Base-by-base conservation (phyloP, 1,140 invertebrate genomes). In the Anoplophora glabripennis region DNA sequence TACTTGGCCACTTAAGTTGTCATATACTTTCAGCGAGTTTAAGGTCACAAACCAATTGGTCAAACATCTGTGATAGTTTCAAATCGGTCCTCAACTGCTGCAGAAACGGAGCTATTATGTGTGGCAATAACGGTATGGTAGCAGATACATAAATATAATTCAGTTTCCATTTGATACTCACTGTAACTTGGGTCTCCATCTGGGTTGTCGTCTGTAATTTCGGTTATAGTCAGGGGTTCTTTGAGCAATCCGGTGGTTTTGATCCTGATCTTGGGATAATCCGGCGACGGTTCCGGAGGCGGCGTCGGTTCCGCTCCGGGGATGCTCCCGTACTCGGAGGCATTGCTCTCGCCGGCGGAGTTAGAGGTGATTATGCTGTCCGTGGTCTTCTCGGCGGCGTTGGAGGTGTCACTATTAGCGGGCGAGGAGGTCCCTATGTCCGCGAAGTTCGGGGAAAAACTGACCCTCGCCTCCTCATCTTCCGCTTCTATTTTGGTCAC, bases 201-300 rank as follows among this genome's bases (percentile, higher is more conserved):
- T 2, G 69, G 64, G 57, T 72, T 68, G 36, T 72, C 70, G 57
- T 72, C 70, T 0, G 67, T 72, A 36, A 73, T 73, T 59, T 73
- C 72, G 8, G 70, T 73, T 18, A 73, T 72, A 37, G 70, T 72
- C 3, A 60, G 55, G 1, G 72, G 58, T 56, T 73, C 72, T 55
- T 72, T 72, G 3, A 73, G 64, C 37, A 73, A 55, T 35, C 72
- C 72, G 3, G 70, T 72, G 7, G 70, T 71, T 51, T 72, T 73
- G 11, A 73, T 72, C 36, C 71, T 59, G 17, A 73, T 72, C 41
- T 73, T 73, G n/a, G 72, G 72, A 59, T 67, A 73, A 14, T 71
- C 69, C 5, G 65, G 65, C 8, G 67, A 65, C 9, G 68, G 68
- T 58, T 71, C 66, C 1, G 69, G 67, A 3, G 70, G 68, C 7